These are phyloP conservation scores for Atrichornis clamosus DNA, from an alignment of 2,113 vertebrate species.

Conservation along the genomic window DNA sequence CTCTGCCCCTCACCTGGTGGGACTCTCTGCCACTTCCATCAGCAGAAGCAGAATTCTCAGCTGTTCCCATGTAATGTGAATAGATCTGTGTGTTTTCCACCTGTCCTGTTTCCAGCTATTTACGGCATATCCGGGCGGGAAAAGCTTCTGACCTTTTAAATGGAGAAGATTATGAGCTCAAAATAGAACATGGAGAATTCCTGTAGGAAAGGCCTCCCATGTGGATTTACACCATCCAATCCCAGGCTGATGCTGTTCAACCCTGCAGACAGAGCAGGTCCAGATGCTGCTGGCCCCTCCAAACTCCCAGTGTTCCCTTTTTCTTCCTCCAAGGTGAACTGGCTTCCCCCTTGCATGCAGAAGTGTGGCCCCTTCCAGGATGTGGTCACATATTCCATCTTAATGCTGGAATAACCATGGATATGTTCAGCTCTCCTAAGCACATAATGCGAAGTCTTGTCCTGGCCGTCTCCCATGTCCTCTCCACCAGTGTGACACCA, in stretches of 20 bases:
- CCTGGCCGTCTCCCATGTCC: background rate
- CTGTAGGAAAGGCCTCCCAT: background rate
- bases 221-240: background rate
- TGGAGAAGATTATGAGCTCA: background rate
- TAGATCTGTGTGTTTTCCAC: background rate
- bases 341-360: background rate
- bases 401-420: background rate
- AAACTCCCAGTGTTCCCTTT: background rate
- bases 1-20: background rate
- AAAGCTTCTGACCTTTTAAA: background rate
- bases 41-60: background rate
- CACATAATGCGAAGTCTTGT: background rate
- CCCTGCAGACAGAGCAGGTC: background rate
- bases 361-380: background rate
- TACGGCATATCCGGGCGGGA: background rate
- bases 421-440: background rate
- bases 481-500: background rate
- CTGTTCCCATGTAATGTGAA: background rate
- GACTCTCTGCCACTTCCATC: background rate
- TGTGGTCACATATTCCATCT: too few species aligned
- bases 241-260: background rate
- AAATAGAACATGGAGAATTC: background rate
- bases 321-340: background rate
- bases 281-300: background rate
- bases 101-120: background rate